Conservation (phyloP, 2,888 invertebrate genomes). For the Rhaphigaster nebulosa region DNA sequence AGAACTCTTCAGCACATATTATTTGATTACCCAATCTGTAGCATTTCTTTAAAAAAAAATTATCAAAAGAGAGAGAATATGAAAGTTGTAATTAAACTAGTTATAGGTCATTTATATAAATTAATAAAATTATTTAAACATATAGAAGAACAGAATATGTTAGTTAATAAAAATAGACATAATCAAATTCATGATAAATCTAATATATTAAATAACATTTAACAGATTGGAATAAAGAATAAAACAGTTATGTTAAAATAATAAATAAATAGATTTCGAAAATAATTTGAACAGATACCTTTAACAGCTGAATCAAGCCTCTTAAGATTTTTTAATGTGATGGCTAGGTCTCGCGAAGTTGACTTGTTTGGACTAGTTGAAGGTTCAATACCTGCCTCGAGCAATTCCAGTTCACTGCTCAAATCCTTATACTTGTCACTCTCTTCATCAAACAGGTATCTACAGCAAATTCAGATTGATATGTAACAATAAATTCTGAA, state of each 20-base stretch:
- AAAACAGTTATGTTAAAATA: neutral
- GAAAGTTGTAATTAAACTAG: too few species aligned
- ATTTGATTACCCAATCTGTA: neutral
- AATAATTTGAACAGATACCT: conserved; percentile 59
- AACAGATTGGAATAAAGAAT: neutral
- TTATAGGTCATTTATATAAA: neutral
- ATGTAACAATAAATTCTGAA: neutral
- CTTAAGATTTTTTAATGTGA: conserved; percentile 65
- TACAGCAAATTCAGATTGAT: conserved; percentile 30
- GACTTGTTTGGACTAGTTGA: conserved; percentile 64
- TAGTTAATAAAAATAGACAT: neutral
- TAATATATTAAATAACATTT: neutral
- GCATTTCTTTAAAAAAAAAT: too few species aligned
- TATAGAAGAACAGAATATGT: neutral
- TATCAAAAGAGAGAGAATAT: too few species aligned
- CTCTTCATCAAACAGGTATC: conserved; percentile 65
- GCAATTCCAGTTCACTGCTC: conserved; percentile 64
- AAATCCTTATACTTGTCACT: conserved; percentile 65
- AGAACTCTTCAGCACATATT: neutral
- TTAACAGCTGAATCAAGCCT: conserved; percentile 65
- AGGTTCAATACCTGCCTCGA: conserved; percentile 63
- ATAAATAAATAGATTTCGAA: neutral
- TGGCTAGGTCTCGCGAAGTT: conserved; percentile 65
- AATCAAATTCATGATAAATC: neutral
- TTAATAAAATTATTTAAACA: neutral